A percentile compares a stretch with the other conserved stretches of the same genome.
These are phyloP conservation scores for Palaemon carinicauda DNA, from an alignment of 1,140 invertebrate genomes.

Conservation along the genomic window DNA sequence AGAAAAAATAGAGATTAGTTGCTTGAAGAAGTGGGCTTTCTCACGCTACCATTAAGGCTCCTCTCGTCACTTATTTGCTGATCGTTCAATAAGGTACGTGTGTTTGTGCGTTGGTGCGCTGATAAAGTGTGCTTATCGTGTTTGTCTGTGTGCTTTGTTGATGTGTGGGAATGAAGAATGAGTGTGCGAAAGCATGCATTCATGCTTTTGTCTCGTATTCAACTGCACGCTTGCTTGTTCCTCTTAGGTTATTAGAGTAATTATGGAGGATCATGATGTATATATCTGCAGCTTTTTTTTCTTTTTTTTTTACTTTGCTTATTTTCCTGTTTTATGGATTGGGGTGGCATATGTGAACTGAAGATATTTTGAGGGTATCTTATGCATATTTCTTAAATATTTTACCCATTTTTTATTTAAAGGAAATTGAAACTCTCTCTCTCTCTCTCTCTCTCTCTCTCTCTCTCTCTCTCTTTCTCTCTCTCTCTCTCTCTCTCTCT, in stretches of 20 bases:
- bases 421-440: not conserved
- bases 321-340: not conserved
- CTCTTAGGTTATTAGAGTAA: not conserved
- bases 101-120: too few species aligned
- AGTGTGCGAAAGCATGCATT: too few species aligned
- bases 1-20: not conserved
- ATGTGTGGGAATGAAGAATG: too few species aligned
- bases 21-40: not conserved
- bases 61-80: too few species aligned
- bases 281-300: not conserved
- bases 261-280: too few species aligned
- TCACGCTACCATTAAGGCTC: too few species aligned
- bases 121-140: too few species aligned
- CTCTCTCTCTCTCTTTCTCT: not conserved
- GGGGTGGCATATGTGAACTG: too few species aligned
- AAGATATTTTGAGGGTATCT: too few species aligned
- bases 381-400: not conserved
- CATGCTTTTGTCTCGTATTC: too few species aligned
- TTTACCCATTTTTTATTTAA: not conserved
- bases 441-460: not conserved
- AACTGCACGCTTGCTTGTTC: not conserved
- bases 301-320: not conserved
- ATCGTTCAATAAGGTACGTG: too few species aligned
- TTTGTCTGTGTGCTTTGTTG: too few species aligned
- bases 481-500: not conserved